Percentiles rank a stretch among this genome's conserved stretches.
Conservation (phyloP, 2,113 vertebrate genomes). For the Pelusios castaneus region DNA sequence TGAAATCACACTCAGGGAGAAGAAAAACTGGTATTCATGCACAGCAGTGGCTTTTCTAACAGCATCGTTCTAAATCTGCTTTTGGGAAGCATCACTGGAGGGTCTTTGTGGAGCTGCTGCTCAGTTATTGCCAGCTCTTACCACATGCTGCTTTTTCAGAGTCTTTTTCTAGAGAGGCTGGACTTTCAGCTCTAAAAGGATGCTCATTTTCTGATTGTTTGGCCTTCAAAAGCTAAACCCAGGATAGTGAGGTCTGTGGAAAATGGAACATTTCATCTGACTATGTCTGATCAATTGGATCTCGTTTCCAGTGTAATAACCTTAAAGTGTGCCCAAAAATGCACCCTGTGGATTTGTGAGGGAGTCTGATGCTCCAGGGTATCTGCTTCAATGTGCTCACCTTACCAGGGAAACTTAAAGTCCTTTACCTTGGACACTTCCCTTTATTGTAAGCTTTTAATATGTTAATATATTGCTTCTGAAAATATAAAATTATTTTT, state of each 20-base stretch:
- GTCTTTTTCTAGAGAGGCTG: neutral
- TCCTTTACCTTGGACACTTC: neutral
- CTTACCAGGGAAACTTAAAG: neutral
- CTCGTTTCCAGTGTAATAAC: neutral
- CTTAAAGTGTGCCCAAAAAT: neutral
- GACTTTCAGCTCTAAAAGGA: neutral
- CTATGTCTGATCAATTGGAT: neutral
- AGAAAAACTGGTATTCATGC: neutral
- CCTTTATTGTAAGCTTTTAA: conserved; percentile 6
- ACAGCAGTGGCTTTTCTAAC: neutral
- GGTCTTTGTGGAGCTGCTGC: neutral
- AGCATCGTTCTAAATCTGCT: neutral
- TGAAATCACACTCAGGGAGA: neutral
- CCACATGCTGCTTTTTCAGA: neutral
- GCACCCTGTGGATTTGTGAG: neutral
- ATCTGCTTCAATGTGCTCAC: neutral
- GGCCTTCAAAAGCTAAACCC: neutral
- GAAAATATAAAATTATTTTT: conserved; percentile 14
- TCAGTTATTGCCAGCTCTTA: neutral
- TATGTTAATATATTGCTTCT: neutral
- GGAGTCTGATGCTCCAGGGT: neutral
- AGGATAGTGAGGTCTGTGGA: neutral
- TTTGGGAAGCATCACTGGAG: neutral
- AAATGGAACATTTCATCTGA: neutral
- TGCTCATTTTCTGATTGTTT: neutral